phyloP scores from a whole-genome alignment of 2,113 vertebrate genomes.

The Buteo buteo region DNA sequence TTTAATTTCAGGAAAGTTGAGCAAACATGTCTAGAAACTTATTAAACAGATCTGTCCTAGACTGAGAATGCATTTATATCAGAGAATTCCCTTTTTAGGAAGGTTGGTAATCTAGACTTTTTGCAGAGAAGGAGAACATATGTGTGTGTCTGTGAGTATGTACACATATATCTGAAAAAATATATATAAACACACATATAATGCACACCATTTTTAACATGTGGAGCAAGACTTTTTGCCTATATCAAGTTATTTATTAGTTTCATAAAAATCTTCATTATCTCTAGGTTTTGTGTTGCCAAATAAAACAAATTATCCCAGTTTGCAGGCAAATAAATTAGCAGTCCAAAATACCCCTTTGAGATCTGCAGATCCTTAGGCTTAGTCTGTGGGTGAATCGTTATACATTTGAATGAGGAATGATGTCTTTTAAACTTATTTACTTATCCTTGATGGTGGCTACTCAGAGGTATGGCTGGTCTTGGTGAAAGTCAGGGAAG shows the following conservation, averaged over 20 bases:
- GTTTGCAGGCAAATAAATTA: neutral
- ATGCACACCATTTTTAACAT: neutral
- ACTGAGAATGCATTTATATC: neutral
- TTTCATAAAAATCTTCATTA: neutral
- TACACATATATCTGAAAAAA: neutral
- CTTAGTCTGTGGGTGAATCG: neutral
- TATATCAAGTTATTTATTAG: neutral
- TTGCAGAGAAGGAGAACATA: neutral
- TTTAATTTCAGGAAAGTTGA: neutral
- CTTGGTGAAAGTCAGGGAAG: neutral
- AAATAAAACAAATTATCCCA: neutral
- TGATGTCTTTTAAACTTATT: neutral
- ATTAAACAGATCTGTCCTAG: neutral
- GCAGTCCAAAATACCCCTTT: neutral
- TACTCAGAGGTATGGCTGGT: neutral
- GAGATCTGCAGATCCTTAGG: neutral
- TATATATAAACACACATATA: neutral
- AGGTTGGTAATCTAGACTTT: neutral
- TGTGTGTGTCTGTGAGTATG: neutral
- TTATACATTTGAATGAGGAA: neutral
- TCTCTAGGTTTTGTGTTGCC: neutral
- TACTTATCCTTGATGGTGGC: neutral
- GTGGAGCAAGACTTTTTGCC: neutral
- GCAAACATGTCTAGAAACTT: neutral
- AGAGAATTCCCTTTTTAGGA: neutral